Percentiles rank a stretch among this genome's conserved stretches.
phyloP scores from a whole-genome alignment of 2,113 vertebrate genomes.

The Bombycilla garrulus region DNA sequence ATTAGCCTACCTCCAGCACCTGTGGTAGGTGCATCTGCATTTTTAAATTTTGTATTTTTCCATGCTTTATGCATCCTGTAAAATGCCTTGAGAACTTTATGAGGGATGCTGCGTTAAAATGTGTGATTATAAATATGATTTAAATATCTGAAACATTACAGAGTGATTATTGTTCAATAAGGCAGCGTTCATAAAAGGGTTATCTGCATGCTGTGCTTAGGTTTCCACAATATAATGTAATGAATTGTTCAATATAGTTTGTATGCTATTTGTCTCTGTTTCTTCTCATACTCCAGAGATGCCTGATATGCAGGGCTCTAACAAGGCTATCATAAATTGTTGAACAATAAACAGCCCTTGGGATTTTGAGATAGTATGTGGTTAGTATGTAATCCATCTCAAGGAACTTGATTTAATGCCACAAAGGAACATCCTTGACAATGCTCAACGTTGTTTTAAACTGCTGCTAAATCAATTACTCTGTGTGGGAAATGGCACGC shows the following conservation, averaged over 20 bases:
- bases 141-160: conserved; percentile 79
- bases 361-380: conserved; percentile 72
- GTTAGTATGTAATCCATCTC: conserved; percentile 73
- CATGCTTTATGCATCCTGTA: conserved; percentile 78
- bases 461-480: conserved; percentile 80
- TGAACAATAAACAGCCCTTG: conserved; percentile 75
- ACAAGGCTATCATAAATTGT: conserved; percentile 75
- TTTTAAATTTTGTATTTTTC: conserved; percentile 75
- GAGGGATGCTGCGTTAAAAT: conserved; percentile 77
- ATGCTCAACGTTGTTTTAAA: conserved; percentile 74
- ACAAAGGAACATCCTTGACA: conserved; percentile 68
- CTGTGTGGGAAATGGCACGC: background rate
- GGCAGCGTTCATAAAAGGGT: conserved; percentile 71
- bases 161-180: conserved; percentile 83
- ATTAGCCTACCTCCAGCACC: conserved; percentile 73
- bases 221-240: conserved; percentile 70
- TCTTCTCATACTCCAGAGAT: conserved; percentile 68
- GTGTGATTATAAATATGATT: conserved; percentile 86
- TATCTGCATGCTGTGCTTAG: conserved; percentile 69
- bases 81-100: conserved; percentile 81
- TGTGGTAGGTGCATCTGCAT: conserved; percentile 74
- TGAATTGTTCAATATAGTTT: conserved; percentile 75
- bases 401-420: conserved; percentile 73
- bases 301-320: conserved; percentile 68
- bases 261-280: conserved; percentile 74